Evolutionary conservation across 1,140 invertebrate species (phyloP).

Genomic region (Ridgeia piscesae): DNA sequence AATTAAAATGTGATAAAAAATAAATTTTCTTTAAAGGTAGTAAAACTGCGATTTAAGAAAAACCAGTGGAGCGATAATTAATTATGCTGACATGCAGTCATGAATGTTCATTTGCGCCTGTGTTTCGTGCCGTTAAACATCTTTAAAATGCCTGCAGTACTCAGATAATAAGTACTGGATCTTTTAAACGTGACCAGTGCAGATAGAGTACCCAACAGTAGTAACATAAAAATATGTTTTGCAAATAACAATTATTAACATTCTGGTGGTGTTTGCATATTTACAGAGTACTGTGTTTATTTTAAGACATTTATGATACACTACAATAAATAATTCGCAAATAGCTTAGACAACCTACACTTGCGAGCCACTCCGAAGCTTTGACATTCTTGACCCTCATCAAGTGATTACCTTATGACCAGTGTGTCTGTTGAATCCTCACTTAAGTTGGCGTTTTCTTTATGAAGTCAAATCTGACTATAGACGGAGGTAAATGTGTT

Average conservation of each 20-base stretch:
- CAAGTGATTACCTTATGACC: neutral
- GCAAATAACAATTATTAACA: neutral
- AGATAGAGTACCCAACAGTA: neutral
- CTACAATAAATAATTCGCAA: neutral
- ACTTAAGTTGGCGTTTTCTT: neutral
- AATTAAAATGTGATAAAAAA: neutral
- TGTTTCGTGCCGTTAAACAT: neutral
- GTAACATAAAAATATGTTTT: neutral
- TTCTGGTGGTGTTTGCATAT: neutral
- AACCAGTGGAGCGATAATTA: neutral
- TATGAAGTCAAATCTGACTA: neutral
- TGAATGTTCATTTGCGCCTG: neutral
- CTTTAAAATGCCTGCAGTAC: neutral
- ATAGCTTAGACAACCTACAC: neutral
- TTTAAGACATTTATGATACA: neutral
- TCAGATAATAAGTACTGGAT: neutral
- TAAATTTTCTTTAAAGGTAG: neutral
- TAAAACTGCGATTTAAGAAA: neutral
- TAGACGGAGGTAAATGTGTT: too few species aligned
- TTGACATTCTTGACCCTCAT: neutral
- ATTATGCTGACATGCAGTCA: too few species aligned
- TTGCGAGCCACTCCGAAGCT: neutral
- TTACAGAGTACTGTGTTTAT: neutral
- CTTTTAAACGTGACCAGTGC: neutral
- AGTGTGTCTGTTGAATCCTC: neutral